These are phyloP conservation scores for Drosophila orosa DNA, from an alignment of 1,140 invertebrate genomes.

Conservation along the genomic window DNA sequence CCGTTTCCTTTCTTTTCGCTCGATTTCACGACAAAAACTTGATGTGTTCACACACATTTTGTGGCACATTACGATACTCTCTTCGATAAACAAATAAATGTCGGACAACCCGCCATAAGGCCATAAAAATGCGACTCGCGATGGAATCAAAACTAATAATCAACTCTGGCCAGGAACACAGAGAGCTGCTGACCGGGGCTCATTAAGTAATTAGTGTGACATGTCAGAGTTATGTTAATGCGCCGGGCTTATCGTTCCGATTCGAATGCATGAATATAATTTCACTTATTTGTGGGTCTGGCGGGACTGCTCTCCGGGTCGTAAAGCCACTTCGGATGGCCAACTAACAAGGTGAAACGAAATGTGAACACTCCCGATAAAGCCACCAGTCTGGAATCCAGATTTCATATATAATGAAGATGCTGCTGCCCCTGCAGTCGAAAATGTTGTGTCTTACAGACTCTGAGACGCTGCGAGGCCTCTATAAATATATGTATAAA, in stretches of 20 bases:
- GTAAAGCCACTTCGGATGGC: conserved; percentile 69
- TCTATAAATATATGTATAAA: conserved; percentile 58
- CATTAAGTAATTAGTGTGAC: conserved; percentile 84
- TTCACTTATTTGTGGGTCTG: conserved; percentile 62
- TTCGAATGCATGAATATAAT: conserved; percentile 66
- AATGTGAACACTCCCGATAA: conserved; percentile 72
- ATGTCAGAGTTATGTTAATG: conserved; percentile 84
- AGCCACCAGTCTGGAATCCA: conserved; percentile 46
- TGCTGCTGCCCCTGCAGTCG: conserved; percentile 41
- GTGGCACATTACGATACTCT: conserved; percentile 48
- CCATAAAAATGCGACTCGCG: conserved; percentile 48
- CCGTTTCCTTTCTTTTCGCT: background rate
- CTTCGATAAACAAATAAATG: conserved; percentile 69
- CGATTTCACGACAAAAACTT: background rate
- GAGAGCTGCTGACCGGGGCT: conserved; percentile 52
- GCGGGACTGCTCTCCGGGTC: conserved; percentile 32
- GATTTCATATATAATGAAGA: conserved; percentile 42
- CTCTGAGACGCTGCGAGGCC: conserved; percentile 51
- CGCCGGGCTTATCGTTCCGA: conserved; percentile 42
- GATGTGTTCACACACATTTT: conserved; percentile 62
- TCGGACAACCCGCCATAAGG: conserved; percentile 34
- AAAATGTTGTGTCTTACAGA: conserved; percentile 68
- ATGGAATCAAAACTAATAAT: conserved; percentile 62
- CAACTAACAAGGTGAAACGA: conserved; percentile 77
- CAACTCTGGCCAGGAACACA: conserved; percentile 13